phyloP scores from a whole-genome alignment of 2,888 invertebrate genomes.

The Orchestes rusci region DNA sequence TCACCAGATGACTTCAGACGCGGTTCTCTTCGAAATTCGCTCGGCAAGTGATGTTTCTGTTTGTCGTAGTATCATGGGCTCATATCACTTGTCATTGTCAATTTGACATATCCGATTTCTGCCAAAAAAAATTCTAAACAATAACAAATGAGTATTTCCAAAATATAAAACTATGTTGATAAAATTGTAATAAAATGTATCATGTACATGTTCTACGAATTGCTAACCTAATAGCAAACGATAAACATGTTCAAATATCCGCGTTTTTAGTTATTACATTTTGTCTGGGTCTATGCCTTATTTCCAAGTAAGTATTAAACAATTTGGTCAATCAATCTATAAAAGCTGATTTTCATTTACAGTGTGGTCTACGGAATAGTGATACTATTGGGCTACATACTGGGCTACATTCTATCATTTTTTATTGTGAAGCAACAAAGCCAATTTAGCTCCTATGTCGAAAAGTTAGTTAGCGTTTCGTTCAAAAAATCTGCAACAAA shows the following conservation, averaged over 20 bases:
- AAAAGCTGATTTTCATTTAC: conserved; percentile 25
- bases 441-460: conserved; percentile 33
- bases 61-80: too few relatives aligned
- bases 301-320: conserved; percentile 11
- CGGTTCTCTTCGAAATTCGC: too few relatives aligned
- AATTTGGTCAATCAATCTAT: neutral
- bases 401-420: conserved; percentile 43
- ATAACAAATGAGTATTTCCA: too few relatives aligned
- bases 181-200: too few relatives aligned
- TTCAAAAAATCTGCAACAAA: conserved; percentile 26
- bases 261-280: conserved; percentile 18
- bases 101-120: too few relatives aligned
- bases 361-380: conserved; percentile 41
- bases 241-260: conserved; percentile 29
- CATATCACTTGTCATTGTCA: too few relatives aligned
- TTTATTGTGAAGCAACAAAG: conserved; percentile 40
- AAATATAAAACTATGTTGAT: too few relatives aligned
- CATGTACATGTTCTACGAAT: too few relatives aligned
- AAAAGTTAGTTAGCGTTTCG: conserved; percentile 36
- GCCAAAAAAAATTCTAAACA: too few relatives aligned
- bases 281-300: conserved; percentile 2
- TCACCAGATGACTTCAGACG: too few relatives aligned
- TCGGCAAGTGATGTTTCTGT: too few relatives aligned
- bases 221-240: conserved; percentile 25
- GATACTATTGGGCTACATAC: conserved; percentile 39